These are phyloP conservation scores for Epinephelus cyanopodus DNA, from an alignment of 2,113 vertebrate species.

Conservation along the genomic window DNA sequence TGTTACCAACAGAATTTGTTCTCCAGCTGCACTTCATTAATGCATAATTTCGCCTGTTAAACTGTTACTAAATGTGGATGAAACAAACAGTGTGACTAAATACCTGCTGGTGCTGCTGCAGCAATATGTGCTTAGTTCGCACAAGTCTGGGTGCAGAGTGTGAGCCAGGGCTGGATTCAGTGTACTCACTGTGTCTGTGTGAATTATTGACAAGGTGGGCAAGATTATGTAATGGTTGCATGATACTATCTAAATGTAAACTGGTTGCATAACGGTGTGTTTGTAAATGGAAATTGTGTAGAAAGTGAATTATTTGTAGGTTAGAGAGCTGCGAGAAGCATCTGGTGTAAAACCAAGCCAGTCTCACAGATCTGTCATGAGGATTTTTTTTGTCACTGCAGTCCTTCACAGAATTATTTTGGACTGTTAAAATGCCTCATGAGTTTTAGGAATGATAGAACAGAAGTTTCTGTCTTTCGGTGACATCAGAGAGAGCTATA, in stretches of 20 bases:
- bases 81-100: not conserved
- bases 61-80: not conserved
- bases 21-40: not conserved
- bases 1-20: not conserved
- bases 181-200: conserved; percentile 36
- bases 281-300: not conserved
- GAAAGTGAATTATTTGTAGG: conserved; percentile 11
- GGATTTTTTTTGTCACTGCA: conserved; percentile 1
- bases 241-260: conserved; percentile 19
- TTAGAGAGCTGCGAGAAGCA: not conserved
- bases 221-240: conserved; percentile 26
- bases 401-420: conserved; percentile 7
- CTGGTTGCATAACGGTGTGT: conserved; percentile 14
- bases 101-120: not conserved
- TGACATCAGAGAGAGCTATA: conserved; percentile 43
- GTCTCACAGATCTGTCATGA: not conserved
- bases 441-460: not conserved
- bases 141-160: not conserved
- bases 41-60: not conserved
- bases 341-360: conserved; percentile 1
- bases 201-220: conserved; percentile 60
- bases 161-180: conserved; percentile 18
- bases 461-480: not conserved
- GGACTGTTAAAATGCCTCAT: conserved; percentile 4
- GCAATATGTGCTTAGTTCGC: conserved; percentile 32